Percentiles rank a stretch among this genome's conserved stretches.
phyloP scores from a whole-genome alignment of 2,113 vertebrate genomes.

The Cynoglossus semilaevis region DNA sequence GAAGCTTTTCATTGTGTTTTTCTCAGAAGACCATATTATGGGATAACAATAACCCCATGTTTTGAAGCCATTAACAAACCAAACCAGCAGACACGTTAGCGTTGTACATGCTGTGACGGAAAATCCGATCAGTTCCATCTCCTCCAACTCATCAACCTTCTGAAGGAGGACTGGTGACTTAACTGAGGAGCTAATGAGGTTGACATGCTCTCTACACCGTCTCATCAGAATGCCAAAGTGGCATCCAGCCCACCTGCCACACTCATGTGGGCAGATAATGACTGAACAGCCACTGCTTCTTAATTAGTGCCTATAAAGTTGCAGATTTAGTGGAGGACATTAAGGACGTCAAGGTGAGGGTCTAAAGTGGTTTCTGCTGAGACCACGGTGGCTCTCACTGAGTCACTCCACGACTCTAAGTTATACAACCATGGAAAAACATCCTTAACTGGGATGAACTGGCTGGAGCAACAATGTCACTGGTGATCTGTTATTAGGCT shows the following conservation, averaged over 20 bases:
- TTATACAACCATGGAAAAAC: neutral
- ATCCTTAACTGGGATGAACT: no score
- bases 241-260: neutral
- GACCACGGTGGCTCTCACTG: conserved; percentile 1
- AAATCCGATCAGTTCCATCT: neutral
- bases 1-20: no score
- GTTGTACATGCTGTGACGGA: neutral
- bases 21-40: no score
- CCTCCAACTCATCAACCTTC: neutral
- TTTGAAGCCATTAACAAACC: neutral
- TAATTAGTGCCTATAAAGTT: conserved; percentile 30
- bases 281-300: conserved; percentile 7
- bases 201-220: conserved; percentile 10
- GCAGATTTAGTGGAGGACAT: conserved; percentile 1
- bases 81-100: neutral
- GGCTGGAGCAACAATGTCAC: no score
- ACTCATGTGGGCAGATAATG: conserved; percentile 8
- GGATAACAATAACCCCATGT: no score
- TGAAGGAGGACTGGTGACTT: neutral
- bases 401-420: neutral
- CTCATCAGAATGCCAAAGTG: conserved; percentile 20
- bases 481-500: no score
- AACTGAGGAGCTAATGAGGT: conserved; percentile 21
- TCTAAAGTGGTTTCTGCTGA: conserved; percentile 27
- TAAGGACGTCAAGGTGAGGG: neutral